A percentile compares a stretch with the other conserved stretches of the same genome.
phyloP scores from a whole-genome alignment of 2,888 invertebrate genomes.

The Cacoxenus indagator region DNA sequence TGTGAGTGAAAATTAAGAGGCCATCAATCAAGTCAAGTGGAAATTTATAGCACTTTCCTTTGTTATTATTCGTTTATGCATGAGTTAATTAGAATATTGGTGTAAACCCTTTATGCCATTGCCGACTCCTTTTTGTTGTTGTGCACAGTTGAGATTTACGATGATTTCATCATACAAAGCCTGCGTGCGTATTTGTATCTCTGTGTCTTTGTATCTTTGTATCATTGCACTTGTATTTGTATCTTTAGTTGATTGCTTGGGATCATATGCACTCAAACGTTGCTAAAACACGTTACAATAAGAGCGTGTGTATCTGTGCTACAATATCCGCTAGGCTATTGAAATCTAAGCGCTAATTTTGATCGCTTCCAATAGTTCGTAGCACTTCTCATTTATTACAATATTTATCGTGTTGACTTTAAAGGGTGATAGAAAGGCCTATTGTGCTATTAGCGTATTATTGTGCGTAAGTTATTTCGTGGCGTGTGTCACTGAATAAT shows the following conservation, averaged over 20 bases:
- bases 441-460: not conserved
- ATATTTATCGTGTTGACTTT: not conserved
- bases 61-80: constrained; percentile 64
- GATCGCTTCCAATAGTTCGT: not conserved
- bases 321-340: not conserved
- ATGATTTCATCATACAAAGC: constrained; percentile 15
- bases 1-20: not conserved
- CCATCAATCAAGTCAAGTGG: constrained; percentile 63
- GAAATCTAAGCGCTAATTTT: constrained; percentile 11
- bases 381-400: not conserved
- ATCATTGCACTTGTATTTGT: not conserved
- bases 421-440: not conserved
- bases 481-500: not conserved
- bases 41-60: constrained; percentile 64
- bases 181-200: not conserved
- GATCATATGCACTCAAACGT: constrained; percentile 45
- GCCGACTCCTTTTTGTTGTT: constrained; percentile 40
- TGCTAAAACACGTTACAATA: constrained; percentile 33
- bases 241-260: constrained; percentile 12
- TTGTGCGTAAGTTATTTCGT: not conserved
- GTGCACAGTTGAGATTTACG: constrained; percentile 45
- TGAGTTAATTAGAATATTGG: constrained; percentile 64
- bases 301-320: not conserved
- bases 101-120: constrained; percentile 47
- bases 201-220: not conserved